A percentile compares a stretch with the other conserved stretches of the same genome.
These are phyloP conservation scores for Megalops cyprinoides DNA, from an alignment of 2,797 vertebrate species.

Conservation along the genomic window DNA sequence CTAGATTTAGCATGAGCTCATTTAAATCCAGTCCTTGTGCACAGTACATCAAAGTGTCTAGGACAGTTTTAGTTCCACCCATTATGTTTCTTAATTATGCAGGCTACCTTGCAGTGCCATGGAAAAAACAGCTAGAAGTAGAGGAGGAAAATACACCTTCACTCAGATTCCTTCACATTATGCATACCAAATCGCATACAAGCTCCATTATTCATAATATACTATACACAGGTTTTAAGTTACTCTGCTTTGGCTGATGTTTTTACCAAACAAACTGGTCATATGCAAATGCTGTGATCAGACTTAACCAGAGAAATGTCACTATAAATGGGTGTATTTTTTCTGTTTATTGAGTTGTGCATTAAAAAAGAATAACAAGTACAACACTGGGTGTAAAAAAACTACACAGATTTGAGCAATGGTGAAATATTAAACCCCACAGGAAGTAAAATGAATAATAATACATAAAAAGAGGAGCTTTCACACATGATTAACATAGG, in stretches of 20 bases:
- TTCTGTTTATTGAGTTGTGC: too few relatives aligned
- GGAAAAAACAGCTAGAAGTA: constrained; percentile 14
- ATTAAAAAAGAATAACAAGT: too few relatives aligned
- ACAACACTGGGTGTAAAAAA: too few relatives aligned
- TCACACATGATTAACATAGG: too few relatives aligned
- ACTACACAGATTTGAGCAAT: too few relatives aligned
- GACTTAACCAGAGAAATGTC: too few relatives aligned
- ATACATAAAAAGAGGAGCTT: too few relatives aligned
- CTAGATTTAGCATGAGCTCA: constrained; percentile 27
- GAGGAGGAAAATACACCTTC: background rate
- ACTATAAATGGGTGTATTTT: too few relatives aligned
- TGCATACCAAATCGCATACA: background rate
- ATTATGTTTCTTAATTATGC: constrained; percentile 17
- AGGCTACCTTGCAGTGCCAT: background rate
- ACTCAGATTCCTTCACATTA: constrained; percentile 2
- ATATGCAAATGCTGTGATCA: too few relatives aligned
- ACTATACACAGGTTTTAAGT: background rate
- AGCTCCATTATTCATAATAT: background rate
- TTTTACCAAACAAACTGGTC: background rate
- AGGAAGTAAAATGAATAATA: too few relatives aligned
- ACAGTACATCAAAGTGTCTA: constrained; percentile 20
- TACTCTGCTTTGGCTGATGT: background rate
- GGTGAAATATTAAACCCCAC: too few relatives aligned
- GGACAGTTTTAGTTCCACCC: constrained; percentile 5
- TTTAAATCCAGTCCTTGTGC: constrained; percentile 24